Percentiles rank a stretch among this genome's conserved stretches.
These are phyloP conservation scores for Pseudorectes ferrugineus DNA, from an alignment of 2,113 vertebrate species.

Conservation along the genomic window DNA sequence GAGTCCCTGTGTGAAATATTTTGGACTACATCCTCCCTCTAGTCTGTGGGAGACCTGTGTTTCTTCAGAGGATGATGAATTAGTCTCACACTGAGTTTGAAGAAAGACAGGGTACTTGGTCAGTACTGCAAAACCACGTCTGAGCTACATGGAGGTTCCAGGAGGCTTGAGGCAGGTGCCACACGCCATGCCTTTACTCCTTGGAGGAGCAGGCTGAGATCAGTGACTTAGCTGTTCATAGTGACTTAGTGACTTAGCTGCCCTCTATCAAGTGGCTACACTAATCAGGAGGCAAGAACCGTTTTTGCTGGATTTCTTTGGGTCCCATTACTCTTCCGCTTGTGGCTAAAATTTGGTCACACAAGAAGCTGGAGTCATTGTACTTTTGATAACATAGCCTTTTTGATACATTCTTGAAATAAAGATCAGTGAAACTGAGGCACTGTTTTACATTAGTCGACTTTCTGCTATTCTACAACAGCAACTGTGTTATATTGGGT, in stretches of 20 bases:
- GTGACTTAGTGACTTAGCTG: too few species aligned
- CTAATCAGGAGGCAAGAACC: neutral
- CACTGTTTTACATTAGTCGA: neutral
- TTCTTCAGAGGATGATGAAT: neutral
- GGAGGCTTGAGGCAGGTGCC: neutral
- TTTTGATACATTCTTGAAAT: neutral
- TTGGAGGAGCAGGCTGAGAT: neutral
- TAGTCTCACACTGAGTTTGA: neutral
- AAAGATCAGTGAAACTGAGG: neutral
- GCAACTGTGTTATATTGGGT: neutral
- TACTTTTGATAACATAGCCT: neutral
- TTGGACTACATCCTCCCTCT: neutral
- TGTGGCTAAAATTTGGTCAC: neutral
- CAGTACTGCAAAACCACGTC: neutral
- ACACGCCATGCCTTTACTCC: neutral
- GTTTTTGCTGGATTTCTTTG: neutral
- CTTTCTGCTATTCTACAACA: neutral
- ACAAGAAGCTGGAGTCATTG: neutral
- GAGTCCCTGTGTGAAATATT: neutral
- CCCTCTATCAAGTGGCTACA: neutral
- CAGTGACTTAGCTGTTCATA: neutral
- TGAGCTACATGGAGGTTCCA: neutral
- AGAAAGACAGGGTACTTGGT: neutral
- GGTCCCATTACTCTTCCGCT: neutral
- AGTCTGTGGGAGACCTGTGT: neutral